Evolutionary conservation across 2,888 invertebrate species (phyloP).

Genomic region (Elmis aenea): DNA sequence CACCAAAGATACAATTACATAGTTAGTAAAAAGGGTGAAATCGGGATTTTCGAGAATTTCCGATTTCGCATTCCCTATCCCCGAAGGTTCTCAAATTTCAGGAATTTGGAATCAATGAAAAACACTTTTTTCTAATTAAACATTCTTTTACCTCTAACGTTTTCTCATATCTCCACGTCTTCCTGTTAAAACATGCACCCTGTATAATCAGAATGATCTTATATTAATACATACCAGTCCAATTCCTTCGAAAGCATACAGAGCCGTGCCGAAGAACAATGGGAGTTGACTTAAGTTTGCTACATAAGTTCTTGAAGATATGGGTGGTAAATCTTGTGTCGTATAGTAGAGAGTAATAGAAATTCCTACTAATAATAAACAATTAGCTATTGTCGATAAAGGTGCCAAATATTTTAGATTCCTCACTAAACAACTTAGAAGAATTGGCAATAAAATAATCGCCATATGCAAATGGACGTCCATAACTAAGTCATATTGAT

Average conservation of each 20-base stretch:
- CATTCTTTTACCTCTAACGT: too few relatives aligned
- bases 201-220: too few relatives aligned
- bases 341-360: conserved; percentile 76
- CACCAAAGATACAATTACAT: too few relatives aligned
- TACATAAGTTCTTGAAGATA: conserved; percentile 56
- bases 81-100: too few relatives aligned
- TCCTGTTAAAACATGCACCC: too few relatives aligned
- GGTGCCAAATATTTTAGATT: conserved; percentile 73
- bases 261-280: conserved; percentile 90
- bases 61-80: too few relatives aligned
- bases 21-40: too few relatives aligned
- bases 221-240: conserved; percentile 68
- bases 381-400: conserved; percentile 72
- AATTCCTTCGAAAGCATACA: conserved; percentile 97
- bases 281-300: conserved; percentile 63
- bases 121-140: too few relatives aligned
- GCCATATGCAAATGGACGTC: conserved; percentile 71
- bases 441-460: conserved; percentile 65
- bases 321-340: conserved; percentile 63
- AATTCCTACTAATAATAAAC: conserved; percentile 69
- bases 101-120: too few relatives aligned
- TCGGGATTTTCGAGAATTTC: too few relatives aligned
- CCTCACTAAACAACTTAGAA: conserved; percentile 69
- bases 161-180: too few relatives aligned
- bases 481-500: conserved; percentile 57